Conservation (phyloP, 2,113 vertebrate genomes). For the Rhabdornis inornatus region DNA sequence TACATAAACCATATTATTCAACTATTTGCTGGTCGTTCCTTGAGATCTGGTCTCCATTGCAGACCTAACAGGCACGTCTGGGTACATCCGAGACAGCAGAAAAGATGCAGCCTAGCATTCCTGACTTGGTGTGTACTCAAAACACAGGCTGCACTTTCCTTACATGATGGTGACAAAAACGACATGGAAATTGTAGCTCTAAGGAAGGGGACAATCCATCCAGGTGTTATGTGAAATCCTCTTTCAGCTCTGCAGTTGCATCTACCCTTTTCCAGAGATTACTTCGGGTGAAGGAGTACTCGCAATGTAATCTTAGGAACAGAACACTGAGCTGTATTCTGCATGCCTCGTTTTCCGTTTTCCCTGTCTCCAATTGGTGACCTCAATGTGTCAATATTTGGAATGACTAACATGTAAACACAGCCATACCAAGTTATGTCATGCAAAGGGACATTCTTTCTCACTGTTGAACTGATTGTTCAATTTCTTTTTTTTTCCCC, state of each 20-base stretch:
- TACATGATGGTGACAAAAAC: neutral
- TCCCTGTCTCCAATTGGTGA: neutral
- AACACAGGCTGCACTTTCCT: neutral
- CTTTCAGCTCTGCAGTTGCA: neutral
- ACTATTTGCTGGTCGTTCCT: neutral
- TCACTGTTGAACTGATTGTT: neutral
- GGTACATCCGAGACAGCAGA: neutral
- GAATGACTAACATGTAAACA: neutral
- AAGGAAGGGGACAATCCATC: neutral
- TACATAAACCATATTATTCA: neutral
- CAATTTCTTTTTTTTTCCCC: neutral
- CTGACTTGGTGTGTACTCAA: neutral
- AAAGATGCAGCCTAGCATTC: neutral
- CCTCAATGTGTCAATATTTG: slow-evolving; percentile 31
- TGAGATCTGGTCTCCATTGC: neutral
- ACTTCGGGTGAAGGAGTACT: neutral
- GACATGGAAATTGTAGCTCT: neutral
- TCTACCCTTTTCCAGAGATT: neutral
- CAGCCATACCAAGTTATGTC: neutral
- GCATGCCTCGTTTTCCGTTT: neutral
- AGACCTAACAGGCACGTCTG: neutral
- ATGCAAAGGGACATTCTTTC: neutral
- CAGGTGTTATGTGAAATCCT: neutral
- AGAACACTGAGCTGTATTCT: neutral
- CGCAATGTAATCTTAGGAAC: neutral